These are phyloP conservation scores for Eueides isabella DNA, from an alignment of 1,140 invertebrate species.

Conservation along the genomic window DNA sequence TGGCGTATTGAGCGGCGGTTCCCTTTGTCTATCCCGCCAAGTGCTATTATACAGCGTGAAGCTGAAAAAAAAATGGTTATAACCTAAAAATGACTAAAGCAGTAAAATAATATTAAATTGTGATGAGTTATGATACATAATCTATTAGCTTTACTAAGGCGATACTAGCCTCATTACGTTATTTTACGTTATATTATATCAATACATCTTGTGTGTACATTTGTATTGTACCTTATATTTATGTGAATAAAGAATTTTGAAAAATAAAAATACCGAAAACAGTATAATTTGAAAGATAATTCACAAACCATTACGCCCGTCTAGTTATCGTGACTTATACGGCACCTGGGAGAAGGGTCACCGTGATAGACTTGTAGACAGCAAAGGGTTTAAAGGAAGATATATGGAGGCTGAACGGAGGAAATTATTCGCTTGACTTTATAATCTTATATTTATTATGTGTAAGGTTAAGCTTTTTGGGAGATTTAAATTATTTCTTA, in stretches of 20 bases:
- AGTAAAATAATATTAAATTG: no score
- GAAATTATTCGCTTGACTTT: conserved; percentile 8
- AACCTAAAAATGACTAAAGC: not conserved
- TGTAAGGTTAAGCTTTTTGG: not conserved
- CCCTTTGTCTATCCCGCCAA: not conserved
- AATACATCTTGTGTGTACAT: no score
- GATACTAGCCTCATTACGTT: no score
- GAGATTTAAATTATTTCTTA: not conserved
- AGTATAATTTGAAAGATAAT: conserved; percentile 6
- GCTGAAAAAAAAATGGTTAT: no score
- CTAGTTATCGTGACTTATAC: conserved; percentile 17
- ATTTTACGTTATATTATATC: no score
- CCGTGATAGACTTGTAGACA: conserved; percentile 14
- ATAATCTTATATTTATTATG: not conserved
- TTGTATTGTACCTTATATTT: no score
- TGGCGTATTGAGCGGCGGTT: not conserved
- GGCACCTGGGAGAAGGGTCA: conserved; percentile 13
- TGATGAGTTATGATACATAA: no score
- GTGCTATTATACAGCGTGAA: not conserved
- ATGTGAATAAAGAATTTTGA: no score
- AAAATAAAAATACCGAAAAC: not conserved
- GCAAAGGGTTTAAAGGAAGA: conserved; percentile 16
- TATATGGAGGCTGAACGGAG: not conserved
- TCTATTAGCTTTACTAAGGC: no score
- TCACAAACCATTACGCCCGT: conserved; percentile 15